These are phyloP conservation scores for Parasteatoda lunata DNA, from an alignment of 2,888 invertebrate species.

Conservation along the genomic window DNA sequence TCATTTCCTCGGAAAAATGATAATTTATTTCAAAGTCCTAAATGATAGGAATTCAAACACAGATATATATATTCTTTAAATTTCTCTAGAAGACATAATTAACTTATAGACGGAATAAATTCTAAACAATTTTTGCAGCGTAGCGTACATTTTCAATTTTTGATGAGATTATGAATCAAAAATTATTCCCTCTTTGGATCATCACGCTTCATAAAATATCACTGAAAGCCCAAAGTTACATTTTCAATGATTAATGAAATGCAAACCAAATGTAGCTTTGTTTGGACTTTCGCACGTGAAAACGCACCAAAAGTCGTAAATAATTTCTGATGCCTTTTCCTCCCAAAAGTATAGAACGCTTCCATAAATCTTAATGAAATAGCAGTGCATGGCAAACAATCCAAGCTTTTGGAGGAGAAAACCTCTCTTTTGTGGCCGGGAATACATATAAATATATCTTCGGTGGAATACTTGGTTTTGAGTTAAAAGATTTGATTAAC, in stretches of 20 bases:
- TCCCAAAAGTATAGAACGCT: conserved; percentile 30
- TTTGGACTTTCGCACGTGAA: background rate
- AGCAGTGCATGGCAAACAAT: conserved; percentile 32
- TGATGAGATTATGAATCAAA: background rate
- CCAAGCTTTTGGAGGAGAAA: background rate
- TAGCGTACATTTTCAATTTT: background rate
- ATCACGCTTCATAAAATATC: background rate
- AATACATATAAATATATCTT: conserved; percentile 21
- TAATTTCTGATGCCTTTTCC: conserved; percentile 17
- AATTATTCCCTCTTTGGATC: background rate
- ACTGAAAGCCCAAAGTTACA: background rate
- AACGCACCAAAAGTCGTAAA: conserved; percentile 18
- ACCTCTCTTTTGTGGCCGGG: no score
- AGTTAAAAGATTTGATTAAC: conserved; percentile 44
- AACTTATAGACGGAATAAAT: no score
- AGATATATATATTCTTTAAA: no score
- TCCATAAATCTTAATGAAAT: conserved; percentile 47
- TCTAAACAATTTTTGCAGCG: no score
- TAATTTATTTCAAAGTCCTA: no score
- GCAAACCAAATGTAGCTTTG: conserved; percentile 34
- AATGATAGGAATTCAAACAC: no score
- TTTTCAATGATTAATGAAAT: conserved; percentile 37
- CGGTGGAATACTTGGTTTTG: conserved; percentile 1
- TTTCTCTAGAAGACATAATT: no score
- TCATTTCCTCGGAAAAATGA: no score